A percentile compares a stretch with the other conserved stretches of the same genome.
Evolutionary conservation across 2,113 vertebrate species (phyloP).

Genomic region (Parotia lawesii): DNA sequence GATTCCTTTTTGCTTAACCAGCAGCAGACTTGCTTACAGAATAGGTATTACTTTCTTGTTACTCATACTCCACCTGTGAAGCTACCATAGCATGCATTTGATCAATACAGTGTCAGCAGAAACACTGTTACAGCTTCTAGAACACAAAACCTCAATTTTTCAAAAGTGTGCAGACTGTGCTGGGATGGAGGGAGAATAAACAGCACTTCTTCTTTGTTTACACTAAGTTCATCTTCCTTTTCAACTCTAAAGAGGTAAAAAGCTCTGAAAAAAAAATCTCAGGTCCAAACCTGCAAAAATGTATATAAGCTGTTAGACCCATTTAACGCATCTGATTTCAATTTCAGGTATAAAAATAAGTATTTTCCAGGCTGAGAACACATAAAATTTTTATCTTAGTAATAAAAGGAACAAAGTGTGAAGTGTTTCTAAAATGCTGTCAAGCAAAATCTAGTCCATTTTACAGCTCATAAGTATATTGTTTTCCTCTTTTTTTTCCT

Average conservation of each 20-base stretch:
- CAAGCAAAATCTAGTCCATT: neutral
- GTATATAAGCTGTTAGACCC: neutral
- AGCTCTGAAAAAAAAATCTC: neutral
- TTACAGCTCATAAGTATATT: neutral
- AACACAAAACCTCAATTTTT: slow-evolving; percentile 24
- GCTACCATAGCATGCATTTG: neutral
- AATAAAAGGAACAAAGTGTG: neutral
- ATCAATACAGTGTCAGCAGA: neutral
- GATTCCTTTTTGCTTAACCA: neutral
- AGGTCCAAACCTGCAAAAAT: neutral
- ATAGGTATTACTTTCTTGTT: neutral
- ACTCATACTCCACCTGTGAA: slow-evolving; percentile 32
- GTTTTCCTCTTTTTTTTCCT: neutral
- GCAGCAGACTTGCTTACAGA: neutral
- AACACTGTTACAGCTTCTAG: neutral
- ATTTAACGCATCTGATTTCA: neutral
- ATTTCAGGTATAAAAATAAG: neutral
- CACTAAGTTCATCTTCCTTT: neutral
- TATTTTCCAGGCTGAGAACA: neutral
- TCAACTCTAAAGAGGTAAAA: neutral
- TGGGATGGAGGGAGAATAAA: neutral
- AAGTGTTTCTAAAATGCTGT: neutral
- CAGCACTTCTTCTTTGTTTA: neutral
- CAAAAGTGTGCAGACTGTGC: neutral
- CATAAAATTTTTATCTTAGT: neutral